Evolutionary conservation across 2,113 vertebrate species (phyloP).

Genomic region (Nycticryphes semicollaris): DNA sequence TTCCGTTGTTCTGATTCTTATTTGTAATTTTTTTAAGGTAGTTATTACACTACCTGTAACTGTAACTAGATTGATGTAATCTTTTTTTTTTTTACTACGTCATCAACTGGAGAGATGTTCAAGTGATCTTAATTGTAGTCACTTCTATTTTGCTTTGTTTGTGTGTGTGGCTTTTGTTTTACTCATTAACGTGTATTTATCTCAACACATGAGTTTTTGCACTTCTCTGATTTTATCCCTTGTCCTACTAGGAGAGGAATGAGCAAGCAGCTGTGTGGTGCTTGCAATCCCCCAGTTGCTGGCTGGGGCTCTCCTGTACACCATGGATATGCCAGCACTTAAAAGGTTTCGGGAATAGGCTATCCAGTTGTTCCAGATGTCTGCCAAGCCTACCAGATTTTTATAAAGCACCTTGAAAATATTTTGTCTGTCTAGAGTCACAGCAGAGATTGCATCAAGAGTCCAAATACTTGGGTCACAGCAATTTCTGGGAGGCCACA

Average conservation of each 20-base stretch:
- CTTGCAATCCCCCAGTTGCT: not conserved
- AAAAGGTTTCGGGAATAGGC: not conserved
- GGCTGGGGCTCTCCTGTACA: not conserved
- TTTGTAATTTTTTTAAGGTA: not conserved
- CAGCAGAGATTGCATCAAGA: not conserved
- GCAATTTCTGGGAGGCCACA: not conserved
- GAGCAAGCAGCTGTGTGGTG: fast-evolving
- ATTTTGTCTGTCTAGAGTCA: not conserved
- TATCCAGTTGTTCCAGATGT: not conserved
- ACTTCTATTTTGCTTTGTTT: not conserved
- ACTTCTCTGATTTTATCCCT: not conserved
- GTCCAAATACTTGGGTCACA: not conserved
- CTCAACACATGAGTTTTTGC: not conserved
- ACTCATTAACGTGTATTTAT: not conserved
- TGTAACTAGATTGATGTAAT: not conserved
- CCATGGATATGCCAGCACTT: not conserved
- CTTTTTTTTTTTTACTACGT: not conserved
- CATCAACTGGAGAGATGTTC: not conserved
- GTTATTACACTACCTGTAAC: not conserved
- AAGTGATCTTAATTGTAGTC: not conserved
- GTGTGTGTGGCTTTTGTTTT: fast-evolving
- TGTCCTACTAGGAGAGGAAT: fast-evolving
- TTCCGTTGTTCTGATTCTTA: not conserved
- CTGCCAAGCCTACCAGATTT: not conserved
- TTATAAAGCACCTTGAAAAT: not conserved